phyloP scores from a whole-genome alignment of 2,113 vertebrate species.

The Ophiodon elongatus region DNA sequence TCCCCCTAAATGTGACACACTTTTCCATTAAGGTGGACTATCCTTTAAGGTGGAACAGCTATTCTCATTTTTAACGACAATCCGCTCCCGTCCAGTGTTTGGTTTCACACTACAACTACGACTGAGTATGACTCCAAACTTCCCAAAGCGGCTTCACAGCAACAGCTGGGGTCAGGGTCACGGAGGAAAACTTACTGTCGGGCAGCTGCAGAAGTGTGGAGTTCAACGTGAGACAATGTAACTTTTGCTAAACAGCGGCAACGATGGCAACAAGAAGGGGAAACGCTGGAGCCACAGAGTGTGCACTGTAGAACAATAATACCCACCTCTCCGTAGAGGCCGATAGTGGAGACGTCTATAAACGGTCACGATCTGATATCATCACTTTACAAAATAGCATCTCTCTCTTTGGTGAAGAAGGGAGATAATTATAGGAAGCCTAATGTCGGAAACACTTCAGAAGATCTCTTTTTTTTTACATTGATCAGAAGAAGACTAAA shows the following conservation, averaged over 20 bases:
- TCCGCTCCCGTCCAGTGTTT: no score
- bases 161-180: background rate
- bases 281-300: background rate
- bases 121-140: background rate
- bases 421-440: conserved; percentile 1
- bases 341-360: background rate
- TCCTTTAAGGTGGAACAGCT: no score
- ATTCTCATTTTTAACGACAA: no score
- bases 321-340: background rate
- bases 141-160: background rate
- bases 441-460: background rate
- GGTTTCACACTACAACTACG: no score
- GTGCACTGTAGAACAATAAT: background rate
- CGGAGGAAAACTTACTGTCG: background rate
- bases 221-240: background rate
- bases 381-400: background rate
- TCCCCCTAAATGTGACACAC: no score
- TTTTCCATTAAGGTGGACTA: no score
- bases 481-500: background rate
- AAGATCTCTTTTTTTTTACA: background rate
- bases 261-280: background rate
- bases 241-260: background rate
- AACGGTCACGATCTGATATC: background rate
- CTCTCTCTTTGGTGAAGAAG: background rate
- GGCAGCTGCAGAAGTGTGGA: background rate